A percentile compares a stretch with the other conserved stretches of the same genome.
Conservation (phyloP, 2,797 vertebrate species). For the Lepus townsendii region DNA sequence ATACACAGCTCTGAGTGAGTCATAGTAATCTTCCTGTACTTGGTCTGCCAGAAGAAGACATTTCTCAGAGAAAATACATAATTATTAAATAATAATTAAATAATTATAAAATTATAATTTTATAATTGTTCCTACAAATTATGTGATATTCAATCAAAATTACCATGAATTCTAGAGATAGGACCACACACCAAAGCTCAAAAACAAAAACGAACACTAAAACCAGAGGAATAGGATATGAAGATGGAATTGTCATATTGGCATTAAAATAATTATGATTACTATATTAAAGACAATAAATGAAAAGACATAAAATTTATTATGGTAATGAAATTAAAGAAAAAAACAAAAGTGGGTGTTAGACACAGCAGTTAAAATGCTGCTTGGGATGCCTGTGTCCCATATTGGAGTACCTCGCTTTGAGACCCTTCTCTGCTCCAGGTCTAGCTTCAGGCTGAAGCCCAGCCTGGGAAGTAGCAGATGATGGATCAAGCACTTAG, state of each 20-base stretch:
- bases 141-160: not conserved
- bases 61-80: not conserved
- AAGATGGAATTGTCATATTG: not conserved
- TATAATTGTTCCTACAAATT: not conserved
- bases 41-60: not conserved
- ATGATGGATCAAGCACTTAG: too few relatives aligned
- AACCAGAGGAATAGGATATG: not conserved
- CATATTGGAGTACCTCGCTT: too few relatives aligned
- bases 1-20: not conserved
- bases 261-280: not conserved
- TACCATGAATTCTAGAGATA: not conserved
- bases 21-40: not conserved
- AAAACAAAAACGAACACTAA: slow-evolving; percentile 6
- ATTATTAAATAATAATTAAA: too few relatives aligned
- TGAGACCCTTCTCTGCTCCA: too few relatives aligned
- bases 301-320: slow-evolving; percentile 3
- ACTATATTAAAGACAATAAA: slow-evolving; percentile 9
- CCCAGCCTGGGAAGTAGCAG: too few relatives aligned
- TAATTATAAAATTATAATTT: not conserved
- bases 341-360: not conserved
- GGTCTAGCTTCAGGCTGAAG: too few relatives aligned
- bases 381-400: too few relatives aligned
- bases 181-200: not conserved
- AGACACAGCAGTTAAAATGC: too few relatives aligned
- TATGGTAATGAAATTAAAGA: not conserved